Conservation (phyloP, 2,113 vertebrate genomes). For the Tringa solitaria region DNA sequence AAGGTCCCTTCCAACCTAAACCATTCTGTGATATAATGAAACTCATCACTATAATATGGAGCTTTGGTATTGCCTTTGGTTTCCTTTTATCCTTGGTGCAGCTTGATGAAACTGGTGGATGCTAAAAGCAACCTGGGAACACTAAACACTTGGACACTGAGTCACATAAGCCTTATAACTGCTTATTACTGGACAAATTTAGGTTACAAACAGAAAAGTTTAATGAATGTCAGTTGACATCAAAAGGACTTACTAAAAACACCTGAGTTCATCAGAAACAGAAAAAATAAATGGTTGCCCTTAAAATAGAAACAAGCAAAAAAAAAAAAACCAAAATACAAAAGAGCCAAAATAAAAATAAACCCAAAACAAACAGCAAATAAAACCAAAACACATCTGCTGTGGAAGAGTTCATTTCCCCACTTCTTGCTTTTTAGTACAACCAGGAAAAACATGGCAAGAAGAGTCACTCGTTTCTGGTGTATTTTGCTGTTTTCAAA, state of each 20-base stretch:
- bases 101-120: neutral
- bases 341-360: neutral
- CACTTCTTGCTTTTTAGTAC: neutral
- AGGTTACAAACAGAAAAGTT: neutral
- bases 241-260: neutral
- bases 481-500: neutral
- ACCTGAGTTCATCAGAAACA: neutral
- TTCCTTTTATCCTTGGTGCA: neutral
- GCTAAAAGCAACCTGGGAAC: neutral
- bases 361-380: too few species aligned
- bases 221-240: neutral
- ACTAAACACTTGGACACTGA: neutral
- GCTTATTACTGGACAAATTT: neutral
- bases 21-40: neutral
- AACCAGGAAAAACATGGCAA: neutral
- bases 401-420: neutral
- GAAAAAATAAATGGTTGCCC: neutral
- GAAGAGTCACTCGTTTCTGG: neutral
- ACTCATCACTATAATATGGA: neutral
- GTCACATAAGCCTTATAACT: neutral
- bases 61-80: neutral
- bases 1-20: neutral
- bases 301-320: neutral
- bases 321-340: neutral
- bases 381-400: neutral